Conservation (phyloP, 2,797 vertebrate species). For the Okamejei kenojei region DNA sequence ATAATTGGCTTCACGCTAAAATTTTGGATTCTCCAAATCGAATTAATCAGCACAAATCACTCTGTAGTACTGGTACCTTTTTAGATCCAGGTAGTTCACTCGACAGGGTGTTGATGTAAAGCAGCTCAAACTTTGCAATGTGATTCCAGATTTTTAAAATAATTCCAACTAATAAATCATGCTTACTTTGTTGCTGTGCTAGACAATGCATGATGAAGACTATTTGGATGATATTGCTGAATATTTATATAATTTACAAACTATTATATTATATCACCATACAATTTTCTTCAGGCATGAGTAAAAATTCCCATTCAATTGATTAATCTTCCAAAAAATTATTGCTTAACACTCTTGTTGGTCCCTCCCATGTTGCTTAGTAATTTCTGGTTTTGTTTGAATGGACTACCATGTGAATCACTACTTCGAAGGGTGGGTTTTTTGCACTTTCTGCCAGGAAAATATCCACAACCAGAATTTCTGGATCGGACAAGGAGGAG, state of each 20-base stretch:
- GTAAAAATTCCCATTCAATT: constrained; percentile 18
- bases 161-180: neutral
- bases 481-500: neutral
- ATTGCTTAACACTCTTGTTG: constrained; percentile 4
- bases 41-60: neutral
- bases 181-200: neutral
- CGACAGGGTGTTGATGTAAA: neutral
- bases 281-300: neutral
- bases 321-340: neutral
- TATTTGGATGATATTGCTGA: neutral
- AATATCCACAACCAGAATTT: constrained; percentile 34
- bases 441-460: constrained; percentile 42
- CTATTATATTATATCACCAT: too few relatives aligned
- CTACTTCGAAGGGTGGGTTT: constrained; percentile 11
- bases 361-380: constrained; percentile 28
- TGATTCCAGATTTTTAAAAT: neutral
- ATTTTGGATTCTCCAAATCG: neutral
- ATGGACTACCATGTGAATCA: constrained; percentile 8
- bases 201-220: neutral
- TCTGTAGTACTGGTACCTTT: neutral
- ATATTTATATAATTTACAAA: neutral
- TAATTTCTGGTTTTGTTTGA: constrained; percentile 34
- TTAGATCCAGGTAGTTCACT: neutral
- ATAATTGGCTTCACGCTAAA: neutral
- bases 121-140: neutral